Conservation (phyloP, 2,797 vertebrate species). For the Coilia nasus region DNA sequence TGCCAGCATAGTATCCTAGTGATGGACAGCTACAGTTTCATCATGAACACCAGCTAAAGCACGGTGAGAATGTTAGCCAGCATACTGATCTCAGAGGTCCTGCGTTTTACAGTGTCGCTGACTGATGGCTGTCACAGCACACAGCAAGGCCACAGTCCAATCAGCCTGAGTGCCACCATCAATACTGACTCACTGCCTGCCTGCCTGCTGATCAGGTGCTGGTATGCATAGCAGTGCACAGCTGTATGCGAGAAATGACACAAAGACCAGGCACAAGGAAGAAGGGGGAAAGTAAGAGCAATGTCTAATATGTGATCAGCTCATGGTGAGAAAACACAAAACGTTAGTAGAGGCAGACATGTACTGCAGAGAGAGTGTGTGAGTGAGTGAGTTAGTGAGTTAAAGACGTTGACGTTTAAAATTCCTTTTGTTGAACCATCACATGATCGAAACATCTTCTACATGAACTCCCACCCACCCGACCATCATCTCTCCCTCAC, state of each 20-base stretch:
- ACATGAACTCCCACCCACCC: too few species aligned
- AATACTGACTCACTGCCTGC: not conserved
- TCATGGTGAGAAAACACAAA: not conserved
- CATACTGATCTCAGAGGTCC: not conserved
- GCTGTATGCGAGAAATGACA: not conserved
- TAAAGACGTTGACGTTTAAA: not conserved
- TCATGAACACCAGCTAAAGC: not conserved
- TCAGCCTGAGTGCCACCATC: constrained; percentile 56
- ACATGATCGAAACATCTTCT: too few species aligned
- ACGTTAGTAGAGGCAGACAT: not conserved
- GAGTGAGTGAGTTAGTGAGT: not conserved
- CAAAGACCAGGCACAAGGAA: not conserved
- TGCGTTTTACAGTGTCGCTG: constrained; percentile 17
- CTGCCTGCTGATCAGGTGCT: not conserved
- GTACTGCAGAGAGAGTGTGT: constrained; percentile 8
- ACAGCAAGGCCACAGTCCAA: constrained; percentile 40
- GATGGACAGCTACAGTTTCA: not conserved
- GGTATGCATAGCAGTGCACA: not conserved
- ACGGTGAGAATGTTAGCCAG: not conserved
- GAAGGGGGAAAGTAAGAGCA: constrained; percentile 1
- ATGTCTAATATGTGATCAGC: not conserved
- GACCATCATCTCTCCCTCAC: not conserved
- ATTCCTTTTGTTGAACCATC: too few species aligned
- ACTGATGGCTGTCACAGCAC: constrained; percentile 46
- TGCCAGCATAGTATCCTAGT: not conserved